Evolutionary conservation across 1,140 invertebrate species (phyloP), one percentile per base, ranked within the genome.

Genomic region (Meloidogyne chitwoodi): DNA sequence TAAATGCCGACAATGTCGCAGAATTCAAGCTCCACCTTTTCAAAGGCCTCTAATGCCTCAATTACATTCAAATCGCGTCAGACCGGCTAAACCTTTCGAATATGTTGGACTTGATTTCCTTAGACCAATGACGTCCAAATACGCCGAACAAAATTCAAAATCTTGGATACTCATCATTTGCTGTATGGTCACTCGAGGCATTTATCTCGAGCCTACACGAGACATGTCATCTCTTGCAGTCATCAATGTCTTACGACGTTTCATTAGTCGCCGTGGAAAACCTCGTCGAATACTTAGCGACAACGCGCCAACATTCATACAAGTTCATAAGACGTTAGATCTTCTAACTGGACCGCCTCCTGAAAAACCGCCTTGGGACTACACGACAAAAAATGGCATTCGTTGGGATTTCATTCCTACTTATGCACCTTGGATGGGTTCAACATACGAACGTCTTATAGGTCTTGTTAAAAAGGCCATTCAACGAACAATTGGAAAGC

Each of bases 121-220:
- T 38, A 11, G 34, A 38, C 34, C 34, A 11, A 8, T 75, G 16
- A 26, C 26, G 0, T 14, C 75, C 0, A 26, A 27, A 2, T 12
- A 77, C 19, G 26, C 29, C 56, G 31, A 48, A 0, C 22, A 56
- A 77, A 1, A 29, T 0, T 22, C 22, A n/a, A 89, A 89, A 77
- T 71, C 75, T 2, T 88, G 84, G 63, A 81, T 89, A 8, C 78
- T 78, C 12, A 3, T 90, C 11, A 88, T 88, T 11, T 38, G 65
- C 19, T n/a, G 29, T 38, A 29, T 38, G 19, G 22, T 29, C 65
- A 38, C 65, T 22, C 65, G n/a, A n/a, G 65, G 38, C 16, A 67
- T 19, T 22, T 31, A 67, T 16, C 22, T 67, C 5, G 65, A 67
- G 0, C 29, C 65, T 4, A 67, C 65, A n/a, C 65, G 65, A 29